A percentile compares a stretch with the other conserved stretches of the same genome.
Evolutionary conservation across 2,888 invertebrate genomes (phyloP).

Genomic region (Gymnocheta viridis): DNA sequence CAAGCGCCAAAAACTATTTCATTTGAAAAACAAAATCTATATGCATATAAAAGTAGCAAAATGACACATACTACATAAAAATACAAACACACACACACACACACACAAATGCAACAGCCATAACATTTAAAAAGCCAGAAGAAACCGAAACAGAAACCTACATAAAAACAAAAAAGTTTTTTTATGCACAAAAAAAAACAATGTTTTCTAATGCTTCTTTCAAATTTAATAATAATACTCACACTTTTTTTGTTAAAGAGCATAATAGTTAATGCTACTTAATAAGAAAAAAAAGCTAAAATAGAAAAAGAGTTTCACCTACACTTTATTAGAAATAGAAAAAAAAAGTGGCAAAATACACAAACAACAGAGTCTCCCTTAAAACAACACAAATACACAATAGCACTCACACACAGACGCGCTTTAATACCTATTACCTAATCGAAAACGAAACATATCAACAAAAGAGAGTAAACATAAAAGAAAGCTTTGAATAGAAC

Average conservation of each 20-base stretch:
- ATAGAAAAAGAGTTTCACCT: conserved; percentile 46
- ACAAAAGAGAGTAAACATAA: conserved; percentile 17
- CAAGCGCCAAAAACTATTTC: conserved; percentile 72
- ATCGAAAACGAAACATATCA: conserved; percentile 16
- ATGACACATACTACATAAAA: conserved; percentile 15
- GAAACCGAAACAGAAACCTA: conserved; percentile 50
- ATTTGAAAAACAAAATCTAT: conserved; percentile 64
- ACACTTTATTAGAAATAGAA: conserved; percentile 29
- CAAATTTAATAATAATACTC: conserved; percentile 13
- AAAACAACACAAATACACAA: conserved; percentile 22
- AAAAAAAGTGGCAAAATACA: conserved; percentile 34
- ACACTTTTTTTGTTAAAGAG: conserved; percentile 34
- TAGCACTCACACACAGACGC: not conserved
- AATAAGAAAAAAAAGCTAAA: conserved; percentile 5
- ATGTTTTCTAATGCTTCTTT: conserved; percentile 50
- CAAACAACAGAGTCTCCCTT: conserved; percentile 49
- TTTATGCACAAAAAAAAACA: conserved; percentile 3
- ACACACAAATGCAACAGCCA: conserved; percentile 25
- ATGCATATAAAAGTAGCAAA: conserved; percentile 46
- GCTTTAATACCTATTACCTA: conserved; percentile 30
- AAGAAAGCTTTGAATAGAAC: conserved; percentile 24
- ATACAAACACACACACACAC: conserved; percentile 10
- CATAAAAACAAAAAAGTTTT: conserved; percentile 53
- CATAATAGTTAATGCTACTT: conserved; percentile 8
- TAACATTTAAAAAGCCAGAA: conserved; percentile 38